Base-by-base conservation (phyloP, 2,888 invertebrate species). In the Aleiodes leptofemur region DNA sequence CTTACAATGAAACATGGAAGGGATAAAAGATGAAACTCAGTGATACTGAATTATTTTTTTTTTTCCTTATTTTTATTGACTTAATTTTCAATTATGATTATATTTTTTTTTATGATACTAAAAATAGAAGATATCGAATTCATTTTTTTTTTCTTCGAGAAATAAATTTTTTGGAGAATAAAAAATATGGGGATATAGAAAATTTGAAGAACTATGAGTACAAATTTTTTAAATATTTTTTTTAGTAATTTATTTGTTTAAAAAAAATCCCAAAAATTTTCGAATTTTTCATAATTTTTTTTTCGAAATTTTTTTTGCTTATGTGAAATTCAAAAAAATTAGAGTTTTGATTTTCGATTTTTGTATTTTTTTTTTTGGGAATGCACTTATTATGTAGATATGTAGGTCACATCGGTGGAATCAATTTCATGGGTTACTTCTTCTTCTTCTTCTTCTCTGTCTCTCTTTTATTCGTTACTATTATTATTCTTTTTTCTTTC, bases 11-110 rank as follows among this genome's bases (percentile, higher is more conserved):
- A 34, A 43, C 43, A 64, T 64, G 48, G 64, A 14, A 64, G 64
- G 64, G 64, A 64, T 64, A 64, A 48, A 43, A 64, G 64, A 64
- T 64, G 64, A 48, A 11, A 64, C 16, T 43, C n/a, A 23, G 64
- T 48, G 64, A 64, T 64, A 64, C 64, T 48, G 16, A 23, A 64
- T 43, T 43, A 9, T 43, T 43, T 7, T 43, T 7, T 43, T 43
- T 43, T 11, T 43, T 43, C 23, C 23, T 23, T 23, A 23, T 23
- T 23, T 23, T 23, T 23, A 23, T 23, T 23, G 23, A 23, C 23
- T 23, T 23, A 23, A 23, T 23, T 23, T 23, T 23, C 23, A 23
- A 23, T 23, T 23, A 23, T 23, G 23, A 51, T 51, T n/a, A 2
- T 4, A 51, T 14, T 13, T 13, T 9, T 14, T n/a, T 14, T 51